Conservation (phyloP, 2,113 vertebrate genomes). For the Centropus unirufus region DNA sequence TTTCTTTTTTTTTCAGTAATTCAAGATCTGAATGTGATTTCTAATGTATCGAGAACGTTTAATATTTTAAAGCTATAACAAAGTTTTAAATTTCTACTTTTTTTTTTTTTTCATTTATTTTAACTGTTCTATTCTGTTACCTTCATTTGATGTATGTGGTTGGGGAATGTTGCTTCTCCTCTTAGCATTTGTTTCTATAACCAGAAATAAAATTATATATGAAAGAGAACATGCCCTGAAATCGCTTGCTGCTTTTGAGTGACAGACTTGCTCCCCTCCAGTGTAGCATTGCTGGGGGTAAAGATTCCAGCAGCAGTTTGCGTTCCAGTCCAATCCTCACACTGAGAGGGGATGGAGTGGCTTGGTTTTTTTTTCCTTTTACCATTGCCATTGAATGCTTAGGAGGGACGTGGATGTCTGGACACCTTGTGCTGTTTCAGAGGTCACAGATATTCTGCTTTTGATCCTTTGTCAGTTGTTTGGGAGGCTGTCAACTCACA, state of each 20-base stretch:
- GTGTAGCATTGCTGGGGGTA: no score
- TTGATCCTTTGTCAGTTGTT: background rate
- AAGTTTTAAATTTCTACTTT: conserved; percentile 78
- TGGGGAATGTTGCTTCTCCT: conserved; percentile 77
- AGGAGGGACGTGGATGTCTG: background rate
- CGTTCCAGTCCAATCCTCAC: background rate
- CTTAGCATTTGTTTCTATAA: conserved; percentile 82
- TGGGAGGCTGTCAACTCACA: background rate
- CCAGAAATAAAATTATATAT: conserved; percentile 84
- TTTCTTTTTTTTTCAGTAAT: conserved; percentile 68
- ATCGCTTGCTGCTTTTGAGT: conserved; percentile 14
- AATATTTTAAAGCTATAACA: conserved; percentile 82
- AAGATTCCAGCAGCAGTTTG: background rate
- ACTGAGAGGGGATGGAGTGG: background rate
- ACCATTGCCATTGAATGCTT: background rate
- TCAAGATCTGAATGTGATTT: conserved; percentile 82
- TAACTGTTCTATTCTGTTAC: conserved; percentile 79
- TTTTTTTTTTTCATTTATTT: conserved; percentile 73
- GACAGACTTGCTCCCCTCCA: background rate
- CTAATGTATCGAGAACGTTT: conserved; percentile 77
- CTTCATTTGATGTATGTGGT: conserved; percentile 78
- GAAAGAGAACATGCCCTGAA: conserved; percentile 61
- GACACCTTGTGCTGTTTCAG: background rate
- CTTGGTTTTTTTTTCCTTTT: background rate
- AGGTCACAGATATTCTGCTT: background rate